These are phyloP conservation scores for Synodontis membranacea DNA, from an alignment of 2,113 vertebrate species.

Conservation along the genomic window DNA sequence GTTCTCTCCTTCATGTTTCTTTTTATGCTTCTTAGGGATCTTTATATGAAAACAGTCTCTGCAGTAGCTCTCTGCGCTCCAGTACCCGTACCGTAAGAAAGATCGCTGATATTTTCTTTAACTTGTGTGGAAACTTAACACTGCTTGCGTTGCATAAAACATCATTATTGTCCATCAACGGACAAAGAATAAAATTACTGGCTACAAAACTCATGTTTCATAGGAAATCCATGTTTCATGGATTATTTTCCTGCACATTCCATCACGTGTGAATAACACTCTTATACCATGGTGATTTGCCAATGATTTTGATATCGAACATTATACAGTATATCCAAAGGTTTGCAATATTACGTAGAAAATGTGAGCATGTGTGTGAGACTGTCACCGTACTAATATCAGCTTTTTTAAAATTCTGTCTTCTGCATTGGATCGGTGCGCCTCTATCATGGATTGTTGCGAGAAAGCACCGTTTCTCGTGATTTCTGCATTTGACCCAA, in stretches of 20 bases:
- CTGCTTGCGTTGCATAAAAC: not conserved
- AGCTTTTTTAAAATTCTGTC: not conserved
- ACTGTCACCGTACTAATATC: not conserved
- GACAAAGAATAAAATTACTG: not conserved
- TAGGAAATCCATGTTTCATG: too few species aligned
- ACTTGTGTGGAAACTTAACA: constrained; percentile 2
- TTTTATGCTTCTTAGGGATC: constrained; percentile 68
- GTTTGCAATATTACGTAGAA: not conserved
- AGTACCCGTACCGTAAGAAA: constrained; percentile 81
- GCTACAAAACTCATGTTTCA: too few species aligned
- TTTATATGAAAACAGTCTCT: constrained; percentile 39
- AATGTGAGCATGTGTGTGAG: not conserved
- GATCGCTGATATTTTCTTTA: not conserved
- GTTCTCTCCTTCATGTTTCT: not conserved
- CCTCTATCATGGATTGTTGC: not conserved
- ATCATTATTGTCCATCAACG: not conserved
- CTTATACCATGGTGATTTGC: not conserved
- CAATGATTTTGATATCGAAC: too few species aligned
- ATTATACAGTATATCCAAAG: not conserved
- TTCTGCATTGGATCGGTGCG: not conserved
- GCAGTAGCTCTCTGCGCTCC: constrained; percentile 68
- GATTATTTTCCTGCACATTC: not conserved
- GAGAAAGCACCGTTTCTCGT: not conserved
- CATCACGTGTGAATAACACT: not conserved
- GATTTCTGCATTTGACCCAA: not conserved